phyloP scores from a whole-genome alignment of 2,113 vertebrate species.

The Cebus imitator region DNA sequence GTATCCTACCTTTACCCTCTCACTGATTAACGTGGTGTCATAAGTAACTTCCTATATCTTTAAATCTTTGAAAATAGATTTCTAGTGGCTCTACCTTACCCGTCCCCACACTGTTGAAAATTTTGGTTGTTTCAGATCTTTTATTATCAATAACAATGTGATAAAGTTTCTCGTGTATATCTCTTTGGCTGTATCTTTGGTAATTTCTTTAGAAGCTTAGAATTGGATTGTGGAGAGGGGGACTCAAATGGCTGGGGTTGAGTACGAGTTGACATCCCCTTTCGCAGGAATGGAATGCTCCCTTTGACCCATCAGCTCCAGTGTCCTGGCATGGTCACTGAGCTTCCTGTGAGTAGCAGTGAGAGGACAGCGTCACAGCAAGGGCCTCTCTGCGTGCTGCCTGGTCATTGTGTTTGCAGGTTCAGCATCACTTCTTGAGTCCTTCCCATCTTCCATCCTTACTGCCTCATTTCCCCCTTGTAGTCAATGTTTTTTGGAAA shows the following conservation, averaged over 20 bases:
- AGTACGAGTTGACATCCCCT: not conserved
- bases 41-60: conserved; percentile 9
- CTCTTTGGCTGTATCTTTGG: not conserved
- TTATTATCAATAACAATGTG: not conserved
- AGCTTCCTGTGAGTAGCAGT: not conserved
- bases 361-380: not conserved
- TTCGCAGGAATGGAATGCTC: not conserved
- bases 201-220: conserved; percentile 25
- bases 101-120: not conserved
- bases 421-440: not conserved
- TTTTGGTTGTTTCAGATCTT: not conserved
- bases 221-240: not conserved
- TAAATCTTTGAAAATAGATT: conserved; percentile 40
- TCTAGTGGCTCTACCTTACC: not conserved
- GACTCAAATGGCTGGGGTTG: not conserved
- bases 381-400: not conserved
- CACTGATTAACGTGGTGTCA: not conserved
- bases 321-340: not conserved
- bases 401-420: not conserved
- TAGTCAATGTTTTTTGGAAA: not conserved
- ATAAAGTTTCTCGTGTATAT: not conserved
- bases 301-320: not conserved
- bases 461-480: not conserved
- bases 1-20: not conserved
- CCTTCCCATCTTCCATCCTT: not conserved